Conservation (phyloP, 37 sponge, comb jelly and placozoan genomes). For the Geodia barretti region DNA sequence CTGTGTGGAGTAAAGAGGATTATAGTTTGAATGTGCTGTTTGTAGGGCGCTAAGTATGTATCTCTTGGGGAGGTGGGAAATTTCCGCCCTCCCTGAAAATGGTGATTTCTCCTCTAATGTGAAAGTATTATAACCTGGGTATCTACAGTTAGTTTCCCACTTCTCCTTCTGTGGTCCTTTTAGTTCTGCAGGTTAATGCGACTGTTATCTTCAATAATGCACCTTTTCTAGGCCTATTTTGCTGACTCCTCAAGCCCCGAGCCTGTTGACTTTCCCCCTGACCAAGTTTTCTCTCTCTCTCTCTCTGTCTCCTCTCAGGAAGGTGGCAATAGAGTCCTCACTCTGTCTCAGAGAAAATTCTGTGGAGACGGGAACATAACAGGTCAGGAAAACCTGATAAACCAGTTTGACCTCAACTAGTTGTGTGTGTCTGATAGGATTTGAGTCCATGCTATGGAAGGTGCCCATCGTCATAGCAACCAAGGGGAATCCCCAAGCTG, state of each 20-base stretch:
- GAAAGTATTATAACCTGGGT: too few species aligned
- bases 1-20: neutral
- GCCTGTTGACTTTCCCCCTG: too few species aligned
- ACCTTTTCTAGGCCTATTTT: too few species aligned
- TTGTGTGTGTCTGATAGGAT: neutral
- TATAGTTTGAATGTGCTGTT: too few species aligned
- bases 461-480: conserved; percentile 72
- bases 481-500: conserved; percentile 16
- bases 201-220: too few species aligned
- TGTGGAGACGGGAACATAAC: conserved; percentile 81
- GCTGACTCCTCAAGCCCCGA: too few species aligned
- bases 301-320: conserved; percentile 48
- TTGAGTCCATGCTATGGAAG: conserved; percentile 51
- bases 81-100: neutral
- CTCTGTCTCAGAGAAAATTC: conserved; percentile 78
- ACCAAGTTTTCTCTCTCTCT: neutral
- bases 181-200: too few species aligned
- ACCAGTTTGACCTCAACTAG: neutral
- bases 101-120: too few species aligned
- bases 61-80: neutral
- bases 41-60: neutral
- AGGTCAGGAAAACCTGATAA: conserved; percentile 4
- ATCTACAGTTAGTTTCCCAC: too few species aligned
- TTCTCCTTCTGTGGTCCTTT: too few species aligned
- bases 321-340: conserved; percentile 51